These are phyloP conservation scores for Phoenicopterus ruber DNA, from an alignment of 2,113 vertebrate species.

Conservation along the genomic window DNA sequence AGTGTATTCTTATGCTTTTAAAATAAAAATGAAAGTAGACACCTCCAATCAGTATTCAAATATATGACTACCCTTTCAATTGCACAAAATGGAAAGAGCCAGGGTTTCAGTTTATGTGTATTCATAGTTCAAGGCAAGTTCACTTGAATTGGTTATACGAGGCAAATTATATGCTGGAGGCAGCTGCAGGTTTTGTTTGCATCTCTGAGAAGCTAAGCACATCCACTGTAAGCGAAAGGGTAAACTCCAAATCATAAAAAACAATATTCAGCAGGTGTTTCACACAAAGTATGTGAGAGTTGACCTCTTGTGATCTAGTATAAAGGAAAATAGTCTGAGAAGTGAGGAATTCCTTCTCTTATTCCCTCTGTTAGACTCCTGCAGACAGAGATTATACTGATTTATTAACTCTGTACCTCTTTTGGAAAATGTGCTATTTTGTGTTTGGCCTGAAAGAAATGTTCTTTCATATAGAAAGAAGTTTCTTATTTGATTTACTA, in stretches of 20 bases:
- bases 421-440: background rate
- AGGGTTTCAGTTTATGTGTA: background rate
- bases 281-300: background rate
- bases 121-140: background rate
- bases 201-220: background rate
- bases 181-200: background rate
- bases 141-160: background rate
- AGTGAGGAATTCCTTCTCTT: background rate
- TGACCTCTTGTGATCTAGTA: background rate
- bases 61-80: background rate
- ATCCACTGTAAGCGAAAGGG: background rate
- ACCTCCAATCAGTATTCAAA: background rate
- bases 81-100: background rate
- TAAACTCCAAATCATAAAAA: background rate
- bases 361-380: background rate
- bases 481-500: background rate
- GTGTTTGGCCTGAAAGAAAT: background rate
- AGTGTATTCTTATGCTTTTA: background rate
- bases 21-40: background rate
- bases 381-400: background rate
- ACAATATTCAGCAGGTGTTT: conserved; percentile 20
- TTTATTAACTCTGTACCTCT: background rate
- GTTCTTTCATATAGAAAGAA: background rate
- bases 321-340: background rate
- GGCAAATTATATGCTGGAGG: background rate